Percentiles rank a stretch among this genome's conserved stretches.
These are phyloP conservation scores for Syrrhaptes paradoxus DNA, from an alignment of 2,113 vertebrate species.

Conservation along the genomic window DNA sequence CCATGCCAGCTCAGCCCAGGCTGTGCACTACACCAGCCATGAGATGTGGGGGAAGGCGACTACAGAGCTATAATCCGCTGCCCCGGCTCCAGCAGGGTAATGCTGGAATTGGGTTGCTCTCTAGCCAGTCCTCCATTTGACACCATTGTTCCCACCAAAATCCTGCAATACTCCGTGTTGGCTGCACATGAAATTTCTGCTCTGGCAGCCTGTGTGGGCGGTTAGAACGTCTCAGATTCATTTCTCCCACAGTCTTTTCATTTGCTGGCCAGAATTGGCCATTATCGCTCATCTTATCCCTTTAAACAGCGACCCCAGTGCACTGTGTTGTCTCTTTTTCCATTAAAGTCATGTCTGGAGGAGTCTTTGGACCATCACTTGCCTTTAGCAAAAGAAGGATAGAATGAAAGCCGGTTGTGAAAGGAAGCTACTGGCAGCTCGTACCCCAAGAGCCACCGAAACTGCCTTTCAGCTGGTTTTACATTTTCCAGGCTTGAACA, in stretches of 20 bases:
- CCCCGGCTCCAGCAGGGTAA: neutral
- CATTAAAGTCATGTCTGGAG: constrained; percentile 24
- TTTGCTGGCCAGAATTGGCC: neutral
- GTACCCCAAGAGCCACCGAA: neutral
- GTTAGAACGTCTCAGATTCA: neutral
- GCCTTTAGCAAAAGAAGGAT: neutral
- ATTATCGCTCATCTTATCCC: neutral
- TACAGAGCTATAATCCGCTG: neutral
- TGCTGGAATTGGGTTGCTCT: neutral
- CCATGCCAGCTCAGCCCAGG: neutral
- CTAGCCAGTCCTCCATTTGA: neutral
- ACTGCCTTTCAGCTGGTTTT: constrained; percentile 30
- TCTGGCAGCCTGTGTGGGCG: neutral
- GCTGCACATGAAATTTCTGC: neutral
- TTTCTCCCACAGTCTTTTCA: neutral
- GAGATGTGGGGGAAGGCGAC: neutral
- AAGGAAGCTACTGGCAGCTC: neutral
- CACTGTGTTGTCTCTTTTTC: constrained; percentile 14
- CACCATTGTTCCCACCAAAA: neutral
- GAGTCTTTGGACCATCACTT: neutral
- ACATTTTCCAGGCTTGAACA: neutral
- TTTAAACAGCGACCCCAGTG: neutral
- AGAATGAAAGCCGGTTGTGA: neutral
- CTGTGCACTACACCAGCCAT: neutral
- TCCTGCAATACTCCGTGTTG: neutral